phyloP scores from a whole-genome alignment of 2,797 vertebrate genomes.

The Nothura maculosa region DNA sequence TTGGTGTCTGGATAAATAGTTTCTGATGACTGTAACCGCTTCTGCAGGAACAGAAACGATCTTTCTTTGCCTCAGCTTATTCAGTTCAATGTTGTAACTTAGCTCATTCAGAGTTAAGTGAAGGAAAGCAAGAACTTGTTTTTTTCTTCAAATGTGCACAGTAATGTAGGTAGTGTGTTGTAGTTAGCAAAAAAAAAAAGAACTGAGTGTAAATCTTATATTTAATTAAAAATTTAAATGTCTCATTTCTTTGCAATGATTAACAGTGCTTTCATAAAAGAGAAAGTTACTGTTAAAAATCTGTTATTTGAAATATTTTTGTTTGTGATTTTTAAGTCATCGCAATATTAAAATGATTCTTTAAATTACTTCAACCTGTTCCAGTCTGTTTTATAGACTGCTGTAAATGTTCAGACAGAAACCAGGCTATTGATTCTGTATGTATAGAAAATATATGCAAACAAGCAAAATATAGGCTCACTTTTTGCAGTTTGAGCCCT shows the following conservation, averaged over 20 bases:
- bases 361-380: not conserved
- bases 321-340: not conserved
- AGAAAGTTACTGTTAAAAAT: not conserved
- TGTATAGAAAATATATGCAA: not conserved
- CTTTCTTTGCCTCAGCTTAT: not conserved
- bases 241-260: not conserved
- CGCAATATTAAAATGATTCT: not conserved
- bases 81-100: not conserved
- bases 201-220: not conserved
- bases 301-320: not conserved
- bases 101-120: not conserved
- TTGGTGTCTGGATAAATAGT: not conserved
- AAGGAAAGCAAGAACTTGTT: constrained; percentile 2
- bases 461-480: not conserved
- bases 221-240: not conserved
- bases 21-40: not conserved
- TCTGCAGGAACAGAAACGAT: not conserved
- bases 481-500: no score
- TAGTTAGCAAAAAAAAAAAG: not conserved
- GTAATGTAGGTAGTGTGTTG: not conserved
- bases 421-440: not conserved
- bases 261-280: not conserved
- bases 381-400: not conserved
- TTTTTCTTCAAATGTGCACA: not conserved
- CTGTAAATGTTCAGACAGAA: not conserved